phyloP scores from a whole-genome alignment of 2,797 vertebrate genomes.

The Erpetoichthys calabaricus region DNA sequence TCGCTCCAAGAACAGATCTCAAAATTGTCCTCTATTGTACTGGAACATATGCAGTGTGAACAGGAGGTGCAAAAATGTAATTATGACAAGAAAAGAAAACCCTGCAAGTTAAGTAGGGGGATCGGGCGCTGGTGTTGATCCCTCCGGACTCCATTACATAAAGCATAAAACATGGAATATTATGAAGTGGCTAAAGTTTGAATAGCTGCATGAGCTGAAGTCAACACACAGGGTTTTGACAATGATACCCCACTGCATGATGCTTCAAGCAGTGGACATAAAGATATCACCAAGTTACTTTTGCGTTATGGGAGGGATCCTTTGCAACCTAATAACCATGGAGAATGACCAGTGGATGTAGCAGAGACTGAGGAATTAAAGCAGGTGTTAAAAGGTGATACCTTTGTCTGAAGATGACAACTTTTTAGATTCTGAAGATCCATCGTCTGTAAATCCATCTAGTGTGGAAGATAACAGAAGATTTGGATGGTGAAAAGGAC shows the following conservation, averaged over 20 bases:
- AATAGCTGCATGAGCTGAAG: constrained; percentile 88
- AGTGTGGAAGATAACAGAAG: constrained; percentile 82
- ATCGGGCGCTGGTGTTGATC: too few relatives aligned
- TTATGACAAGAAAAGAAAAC: too few relatives aligned
- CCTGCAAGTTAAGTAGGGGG: too few relatives aligned
- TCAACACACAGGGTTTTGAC: constrained; percentile 94
- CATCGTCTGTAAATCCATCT: constrained; percentile 82
- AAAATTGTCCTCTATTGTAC: too few relatives aligned
- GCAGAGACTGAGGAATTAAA: constrained; percentile 91
- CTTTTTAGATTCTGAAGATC: constrained; percentile 91
- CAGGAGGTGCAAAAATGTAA: too few relatives aligned
- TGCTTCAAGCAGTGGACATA: constrained; percentile 92
- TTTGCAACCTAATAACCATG: constrained; percentile 92
- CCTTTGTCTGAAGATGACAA: constrained; percentile 81
- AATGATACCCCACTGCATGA: constrained; percentile 95
- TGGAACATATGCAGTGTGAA: too few relatives aligned
- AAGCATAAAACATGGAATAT: constrained; percentile 95
- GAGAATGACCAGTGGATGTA: constrained; percentile 91
- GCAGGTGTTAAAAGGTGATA: constrained; percentile 77
- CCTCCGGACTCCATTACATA: constrained; percentile 87
- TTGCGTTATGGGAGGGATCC: constrained; percentile 88
- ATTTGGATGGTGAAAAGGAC: constrained; percentile 89
- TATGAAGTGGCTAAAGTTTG: constrained; percentile 93
- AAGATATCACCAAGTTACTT: constrained; percentile 93
- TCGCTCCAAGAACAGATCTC: too few relatives aligned